Evolutionary conservation across 2,888 invertebrate genomes (phyloP).

Genomic region (Cheiracanthium punctorium): DNA sequence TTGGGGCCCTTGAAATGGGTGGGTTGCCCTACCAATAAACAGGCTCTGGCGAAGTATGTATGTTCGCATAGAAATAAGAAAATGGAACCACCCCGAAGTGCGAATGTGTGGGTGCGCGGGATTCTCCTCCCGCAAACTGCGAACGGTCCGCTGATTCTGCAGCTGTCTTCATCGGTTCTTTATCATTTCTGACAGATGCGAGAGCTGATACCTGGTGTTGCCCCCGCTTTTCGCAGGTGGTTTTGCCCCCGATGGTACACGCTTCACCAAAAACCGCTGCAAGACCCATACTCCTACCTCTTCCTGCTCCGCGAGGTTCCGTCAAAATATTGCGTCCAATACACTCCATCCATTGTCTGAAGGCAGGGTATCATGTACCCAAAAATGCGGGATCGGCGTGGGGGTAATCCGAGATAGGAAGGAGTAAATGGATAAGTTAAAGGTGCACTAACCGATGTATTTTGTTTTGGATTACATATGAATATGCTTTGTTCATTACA

Average conservation of each 20-base stretch:
- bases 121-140: neutral
- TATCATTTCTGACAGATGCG: constrained; percentile 63
- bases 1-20: too few species aligned
- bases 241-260: neutral
- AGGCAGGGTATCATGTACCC: neutral
- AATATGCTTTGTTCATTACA: too few species aligned
- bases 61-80: too few species aligned
- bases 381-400: too few species aligned
- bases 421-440: too few species aligned
- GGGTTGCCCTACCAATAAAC: too few species aligned
- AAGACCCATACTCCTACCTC: neutral
- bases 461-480: too few species aligned
- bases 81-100: too few species aligned
- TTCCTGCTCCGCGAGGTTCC: constrained; percentile 6
- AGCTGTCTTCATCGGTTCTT: constrained; percentile 46
- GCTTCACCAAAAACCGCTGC: neutral
- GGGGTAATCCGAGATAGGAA: too few species aligned
- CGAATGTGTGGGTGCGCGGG: neutral
- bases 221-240: constrained; percentile 38
- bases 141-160: constrained; percentile 19
- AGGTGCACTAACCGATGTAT: too few species aligned
- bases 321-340: neutral
- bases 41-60: too few species aligned
- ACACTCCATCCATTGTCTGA: neutral
- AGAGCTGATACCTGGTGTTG: constrained; percentile 51